phyloP scores from a whole-genome alignment of 2,888 invertebrate genomes.

The Eupithecia inturbata region DNA sequence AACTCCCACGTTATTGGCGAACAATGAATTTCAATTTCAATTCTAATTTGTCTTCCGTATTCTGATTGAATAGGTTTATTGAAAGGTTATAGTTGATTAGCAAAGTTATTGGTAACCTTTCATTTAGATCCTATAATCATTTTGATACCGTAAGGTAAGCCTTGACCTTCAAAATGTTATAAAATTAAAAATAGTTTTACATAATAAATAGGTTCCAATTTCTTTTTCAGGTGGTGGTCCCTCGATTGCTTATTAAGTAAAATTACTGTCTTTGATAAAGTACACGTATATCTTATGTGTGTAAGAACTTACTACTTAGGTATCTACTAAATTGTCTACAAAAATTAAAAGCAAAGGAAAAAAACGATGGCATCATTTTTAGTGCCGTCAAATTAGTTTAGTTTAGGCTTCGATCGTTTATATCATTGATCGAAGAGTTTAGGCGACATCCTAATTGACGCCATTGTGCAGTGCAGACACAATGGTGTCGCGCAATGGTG shows the following conservation, averaged over 20 bases:
- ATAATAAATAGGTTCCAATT: neutral
- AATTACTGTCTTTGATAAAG: neutral
- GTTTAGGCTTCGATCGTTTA: too few species aligned
- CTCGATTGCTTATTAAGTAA: neutral
- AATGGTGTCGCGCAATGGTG: too few species aligned
- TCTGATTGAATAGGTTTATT: conserved; percentile 7
- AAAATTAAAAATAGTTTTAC: neutral
- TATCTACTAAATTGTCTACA: too few species aligned
- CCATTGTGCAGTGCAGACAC: too few species aligned
- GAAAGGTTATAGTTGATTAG: conserved; percentile 11
- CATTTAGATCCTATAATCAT: neutral
- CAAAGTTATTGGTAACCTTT: conserved; percentile 8
- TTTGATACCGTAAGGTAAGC: neutral
- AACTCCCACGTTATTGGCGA: conserved; percentile 35
- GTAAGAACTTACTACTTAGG: too few species aligned
- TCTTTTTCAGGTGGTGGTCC: neutral
- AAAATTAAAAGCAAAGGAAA: too few species aligned
- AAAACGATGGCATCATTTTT: too few species aligned
- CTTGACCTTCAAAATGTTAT: neutral
- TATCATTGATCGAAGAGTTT: too few species aligned
- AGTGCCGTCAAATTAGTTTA: too few species aligned
- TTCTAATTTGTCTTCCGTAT: conserved; percentile 39
- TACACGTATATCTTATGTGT: neutral
- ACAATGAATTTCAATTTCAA: conserved; percentile 45
- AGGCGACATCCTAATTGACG: neutral